Evolutionary conservation across 2,797 vertebrate species (phyloP), one percentile per base, ranked within the genome.

Genomic region (Triplophysa bombifrons): DNA sequence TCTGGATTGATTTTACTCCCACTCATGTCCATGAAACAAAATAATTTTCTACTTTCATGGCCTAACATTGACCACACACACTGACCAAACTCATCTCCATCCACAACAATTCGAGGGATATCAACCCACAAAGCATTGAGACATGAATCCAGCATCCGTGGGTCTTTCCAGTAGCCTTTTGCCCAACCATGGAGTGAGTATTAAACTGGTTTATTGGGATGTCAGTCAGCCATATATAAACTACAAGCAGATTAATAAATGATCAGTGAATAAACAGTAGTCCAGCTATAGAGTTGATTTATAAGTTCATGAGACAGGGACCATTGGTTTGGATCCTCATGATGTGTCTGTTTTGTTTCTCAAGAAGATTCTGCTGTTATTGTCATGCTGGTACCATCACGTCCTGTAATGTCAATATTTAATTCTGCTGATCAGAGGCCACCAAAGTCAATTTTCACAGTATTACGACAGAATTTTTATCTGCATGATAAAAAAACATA

Each of bases 401-500:
- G 46, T 13, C 30, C 14, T 17, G 27, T 1, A 11, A 51, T 66
- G 76, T 20, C 55, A 74, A 67, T 72, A 27, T 73, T 77, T 77
- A 46, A 68, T 68, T 63, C 25, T 60, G 69, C 64, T 63, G 38
- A 22, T 69, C 46, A 7, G 14, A 48, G 72, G 25, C 38, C 53
- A 10, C 60, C 30, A 4, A 51, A 16, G 13, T 61, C 50, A 68
- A 61, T 74, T 30, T 30, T 63, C 46, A 55, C 58, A 17, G 50
- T 53, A 50, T 53, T 50, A 41, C 48, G 44, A 69, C 72, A 53
- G 34, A 34, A 78, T 61, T 71, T 74, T 67, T 77, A 20, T 67
- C 69, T 68, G 41, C 27, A 58, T 61, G 61, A 71, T 56, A n/a
- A 9, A 41, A 20, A 55, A 53, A 19, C 19, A 74, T 80, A 38